These are phyloP conservation scores for Neocrepidodera transversa DNA, from an alignment of 2,888 invertebrate species.

Conservation along the genomic window DNA sequence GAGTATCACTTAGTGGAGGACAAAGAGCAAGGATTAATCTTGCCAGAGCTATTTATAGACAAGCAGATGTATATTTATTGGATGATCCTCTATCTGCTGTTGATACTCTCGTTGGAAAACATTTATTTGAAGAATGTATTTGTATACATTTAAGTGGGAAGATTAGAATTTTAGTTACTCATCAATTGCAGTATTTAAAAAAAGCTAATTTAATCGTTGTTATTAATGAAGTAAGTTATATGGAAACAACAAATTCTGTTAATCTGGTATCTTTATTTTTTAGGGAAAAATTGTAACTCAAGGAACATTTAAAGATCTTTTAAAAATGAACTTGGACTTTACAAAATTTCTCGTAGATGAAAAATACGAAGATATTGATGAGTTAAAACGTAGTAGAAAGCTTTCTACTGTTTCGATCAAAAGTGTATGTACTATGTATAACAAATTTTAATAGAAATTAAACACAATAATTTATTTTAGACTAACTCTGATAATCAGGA, in stretches of 20 bases:
- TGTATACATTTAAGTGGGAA: constrained; percentile 67
- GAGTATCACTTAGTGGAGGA: constrained; percentile 75
- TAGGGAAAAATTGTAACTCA: constrained; percentile 53
- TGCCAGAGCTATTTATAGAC: constrained; percentile 81
- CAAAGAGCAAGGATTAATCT: constrained; percentile 87
- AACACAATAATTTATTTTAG: no score
- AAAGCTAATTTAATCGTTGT: constrained; percentile 68
- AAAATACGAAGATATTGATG: no score
- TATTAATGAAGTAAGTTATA: constrained; percentile 64
- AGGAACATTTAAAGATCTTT: constrained; percentile 22
- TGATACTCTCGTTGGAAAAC: constrained; percentile 83
- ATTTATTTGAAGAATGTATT: constrained; percentile 82
- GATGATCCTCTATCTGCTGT: constrained; percentile 91
- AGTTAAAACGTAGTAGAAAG: no score
- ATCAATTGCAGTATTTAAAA: constrained; percentile 71
- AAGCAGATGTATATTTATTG: constrained; percentile 82
- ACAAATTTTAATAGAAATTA: background rate
- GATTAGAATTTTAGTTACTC: constrained; percentile 76
- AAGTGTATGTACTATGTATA: no score
- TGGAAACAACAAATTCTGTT: background rate
- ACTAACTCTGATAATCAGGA: background rate
- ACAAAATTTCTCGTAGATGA: constrained; percentile 14
- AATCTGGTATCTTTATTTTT: background rate
- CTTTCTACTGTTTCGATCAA: no score
- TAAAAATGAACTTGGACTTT: constrained; percentile 4